Base-by-base conservation (phyloP, 1,140 invertebrate genomes). In the Drosophila tristis region DNA sequence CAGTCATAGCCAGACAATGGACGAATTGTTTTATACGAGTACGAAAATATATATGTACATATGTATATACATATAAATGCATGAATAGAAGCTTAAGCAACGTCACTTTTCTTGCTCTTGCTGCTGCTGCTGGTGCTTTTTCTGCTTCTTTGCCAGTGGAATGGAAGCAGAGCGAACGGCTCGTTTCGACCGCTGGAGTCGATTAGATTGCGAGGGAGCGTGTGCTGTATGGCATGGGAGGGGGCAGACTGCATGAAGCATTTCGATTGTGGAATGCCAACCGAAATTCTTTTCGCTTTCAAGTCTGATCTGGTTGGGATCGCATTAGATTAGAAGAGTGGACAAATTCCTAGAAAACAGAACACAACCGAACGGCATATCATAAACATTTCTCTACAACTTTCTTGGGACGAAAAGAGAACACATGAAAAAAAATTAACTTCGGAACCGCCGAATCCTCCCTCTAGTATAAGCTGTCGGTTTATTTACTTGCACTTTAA, bases 151-250 rank as follows among this genome's bases (percentile, higher is more conserved):
- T n/a, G 25, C 55, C 43, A 47, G 26, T 47, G 43, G 16, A 66
- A 51, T 66, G 20, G 20, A 20, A 20, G 20, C 1, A 20, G 20
- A 20, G 20, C 20, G 20, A 2, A 20, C 20, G 20, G 20, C 20
- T n/a, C 20, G 20, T 1, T 1, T 31, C 29, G 29, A 5, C 20
- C 20, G 4, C 26, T 6, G 26, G 26, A 15, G 16, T 25, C 25
- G 66, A 68, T 68, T 56, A 68, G 66, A 70, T 70, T 70, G 44
- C 43, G 42, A 9, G 13, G 16, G 58, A 48, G 23, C 35, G 23
- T 7, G 5, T 29, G 26, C 0, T 29, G 26, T 29, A 4, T 13
- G 35, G 35, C 5, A 13, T 20, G 20, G 20, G 1, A 2, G 20
- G 11, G 4, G 31, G 31, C 31, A 35, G 8, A 35, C 9, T 11